A percentile compares a stretch with the other conserved stretches of the same genome.
phyloP scores from a whole-genome alignment of 2,797 vertebrate species.

The Leptodactylus fallax region DNA sequence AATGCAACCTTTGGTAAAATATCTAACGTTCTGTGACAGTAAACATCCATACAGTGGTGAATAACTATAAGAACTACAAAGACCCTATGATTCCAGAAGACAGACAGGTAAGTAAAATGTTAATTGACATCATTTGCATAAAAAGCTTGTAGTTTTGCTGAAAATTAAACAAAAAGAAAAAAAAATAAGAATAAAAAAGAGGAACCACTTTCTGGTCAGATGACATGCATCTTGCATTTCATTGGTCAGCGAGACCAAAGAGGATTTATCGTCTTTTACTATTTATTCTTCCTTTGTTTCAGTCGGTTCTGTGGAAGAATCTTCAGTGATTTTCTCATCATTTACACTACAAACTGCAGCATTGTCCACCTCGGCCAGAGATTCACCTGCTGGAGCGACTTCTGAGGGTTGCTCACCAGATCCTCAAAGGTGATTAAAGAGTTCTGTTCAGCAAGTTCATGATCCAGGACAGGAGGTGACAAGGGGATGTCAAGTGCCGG shows the following conservation, averaged over 20 bases:
- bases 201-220: neutral
- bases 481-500: conserved; percentile 2
- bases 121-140: conserved; percentile 36
- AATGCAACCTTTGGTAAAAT: neutral
- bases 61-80: neutral
- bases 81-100: neutral
- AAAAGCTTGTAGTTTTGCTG: conserved; percentile 28
- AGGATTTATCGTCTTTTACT: conserved; percentile 5
- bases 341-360: neutral
- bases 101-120: neutral
- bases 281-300: conserved; percentile 22
- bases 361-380: neutral
- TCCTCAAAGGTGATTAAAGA: conserved; percentile 65
- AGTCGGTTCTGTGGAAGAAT: conserved; percentile 44
- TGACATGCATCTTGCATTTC: neutral
- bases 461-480: conserved; percentile 34
- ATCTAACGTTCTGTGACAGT: neutral
- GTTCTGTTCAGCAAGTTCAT: conserved; percentile 45
- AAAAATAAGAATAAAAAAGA: conserved; percentile 59
- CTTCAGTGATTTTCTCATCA: neutral
- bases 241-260: conserved; percentile 27
- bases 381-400: conserved; percentile 49
- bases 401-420: conserved; percentile 63
- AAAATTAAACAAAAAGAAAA: conserved; percentile 58
- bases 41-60: neutral